A percentile compares a stretch with the other conserved stretches of the same genome.
Conservation (phyloP, 2,797 vertebrate species). For the Lophius americanus region DNA sequence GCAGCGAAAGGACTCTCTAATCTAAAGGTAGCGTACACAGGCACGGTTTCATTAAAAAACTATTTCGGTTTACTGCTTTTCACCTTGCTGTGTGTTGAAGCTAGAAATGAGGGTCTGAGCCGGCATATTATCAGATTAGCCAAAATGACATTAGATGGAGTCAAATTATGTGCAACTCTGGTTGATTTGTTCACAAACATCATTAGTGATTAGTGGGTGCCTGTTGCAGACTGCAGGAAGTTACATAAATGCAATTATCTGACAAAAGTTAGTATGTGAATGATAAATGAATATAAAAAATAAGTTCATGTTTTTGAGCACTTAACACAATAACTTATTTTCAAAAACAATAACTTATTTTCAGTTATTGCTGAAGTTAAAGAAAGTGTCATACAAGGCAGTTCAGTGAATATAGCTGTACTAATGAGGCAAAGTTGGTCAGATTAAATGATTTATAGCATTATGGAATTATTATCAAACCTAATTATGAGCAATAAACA, state of each 20-base stretch:
- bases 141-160: too few species aligned
- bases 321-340: neutral
- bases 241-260: too few species aligned
- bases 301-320: too few species aligned
- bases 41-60: neutral
- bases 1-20: constrained; percentile 98
- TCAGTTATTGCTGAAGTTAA: neutral
- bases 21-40: constrained; percentile 88
- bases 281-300: too few species aligned
- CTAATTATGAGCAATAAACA: neutral
- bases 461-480: neutral
- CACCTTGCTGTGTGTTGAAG: too few species aligned
- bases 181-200: too few species aligned
- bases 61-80: neutral
- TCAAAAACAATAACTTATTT: neutral
- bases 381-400: neutral
- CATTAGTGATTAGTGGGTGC: too few species aligned
- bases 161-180: too few species aligned
- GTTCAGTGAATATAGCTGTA: neutral
- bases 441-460: neutral
- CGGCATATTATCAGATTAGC: too few species aligned
- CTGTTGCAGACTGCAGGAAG: too few species aligned
- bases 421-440: neutral
- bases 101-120: too few species aligned
- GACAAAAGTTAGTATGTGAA: too few species aligned